Base-by-base conservation (phyloP, 1,140 invertebrate genomes). In the Cydia amplana region DNA sequence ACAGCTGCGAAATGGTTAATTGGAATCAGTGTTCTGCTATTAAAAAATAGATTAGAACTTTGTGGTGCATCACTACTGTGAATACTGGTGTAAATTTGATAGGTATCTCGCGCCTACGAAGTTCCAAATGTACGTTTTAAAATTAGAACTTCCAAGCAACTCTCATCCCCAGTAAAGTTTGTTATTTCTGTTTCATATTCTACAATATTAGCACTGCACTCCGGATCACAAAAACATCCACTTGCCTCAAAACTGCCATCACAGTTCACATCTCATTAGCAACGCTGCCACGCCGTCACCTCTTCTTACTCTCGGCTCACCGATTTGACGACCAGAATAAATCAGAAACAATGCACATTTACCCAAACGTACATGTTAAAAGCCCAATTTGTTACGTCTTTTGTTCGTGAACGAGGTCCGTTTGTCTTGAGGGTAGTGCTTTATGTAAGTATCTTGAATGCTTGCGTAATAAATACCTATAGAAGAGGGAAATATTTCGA, bases 341-440 rank as follows among this genome's bases (percentile, higher is more conserved):
- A 88, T 87, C 83, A 87, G 67, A 72, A 74, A 77, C 72, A 77
- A 77, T 51, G 43, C 28, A 46, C 65, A 40, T 75, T 43, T 28
- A 46, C 43, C 4, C 46, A 32, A 83, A 86, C 79, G 80, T 80
- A 81, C 81, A 82, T 82, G 84, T 85, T 89, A 88, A 90, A 88
- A 89, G 87, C 85, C 70, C 80, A 49, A 90, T 90, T 87, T 87
- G 85, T 90, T 90, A 88, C 85, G 80, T 84, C 83, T 85, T 88
- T 83, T 89, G 79, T 65, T 75, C 77, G 74, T 65, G 80, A 79
- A 78, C 73, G 76, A 75, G 75, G 73, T 43, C 76, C 76, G 75
- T 85, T 85, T 82, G 81, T 84, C 79, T 84, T 75, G 72, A 32
- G 16, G 36, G 60, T 63, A 49, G 70, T 60, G 55, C 55, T 60